phyloP scores from a whole-genome alignment of 1,140 invertebrate species.

The Ceratosolen solmsi region DNA sequence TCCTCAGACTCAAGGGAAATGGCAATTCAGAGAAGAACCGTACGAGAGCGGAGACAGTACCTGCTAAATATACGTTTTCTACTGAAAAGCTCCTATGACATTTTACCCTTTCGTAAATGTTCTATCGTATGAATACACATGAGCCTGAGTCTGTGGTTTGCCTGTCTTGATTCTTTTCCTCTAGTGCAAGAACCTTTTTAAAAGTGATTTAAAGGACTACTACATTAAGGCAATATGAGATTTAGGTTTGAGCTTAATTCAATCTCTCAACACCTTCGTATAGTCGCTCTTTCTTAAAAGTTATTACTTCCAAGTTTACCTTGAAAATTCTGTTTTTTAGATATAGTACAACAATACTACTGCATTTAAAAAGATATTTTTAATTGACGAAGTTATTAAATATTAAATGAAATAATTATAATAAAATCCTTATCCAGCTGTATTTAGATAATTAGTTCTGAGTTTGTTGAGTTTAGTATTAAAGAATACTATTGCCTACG shows the following conservation, averaged over 20 bases:
- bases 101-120: conserved; percentile 57
- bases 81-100: conserved; percentile 13
- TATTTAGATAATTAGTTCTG: no score
- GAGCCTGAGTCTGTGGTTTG: conserved; percentile 26
- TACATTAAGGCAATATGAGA: neutral
- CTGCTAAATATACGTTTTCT: conserved; percentile 25
- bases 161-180: conserved; percentile 3
- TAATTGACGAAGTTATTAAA: no score
- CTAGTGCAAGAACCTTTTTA: conserved; percentile 20
- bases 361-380: no score
- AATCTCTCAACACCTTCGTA: neutral
- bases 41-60: conserved; percentile 32
- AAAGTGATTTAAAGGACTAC: conserved; percentile 43
- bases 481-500: no score
- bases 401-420: no score
- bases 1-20: conserved; percentile 60
- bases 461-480: no score
- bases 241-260: conserved; percentile 37
- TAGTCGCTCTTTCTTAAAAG: neutral
- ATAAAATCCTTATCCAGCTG: no score
- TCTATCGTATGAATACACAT: neutral
- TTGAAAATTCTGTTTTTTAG: no score
- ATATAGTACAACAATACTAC: no score
- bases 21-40: conserved; percentile 57
- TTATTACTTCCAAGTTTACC: no score